These are phyloP conservation scores for Acrossocheilus fasciatus DNA, from an alignment of 2,797 vertebrate genomes.

Conservation along the genomic window DNA sequence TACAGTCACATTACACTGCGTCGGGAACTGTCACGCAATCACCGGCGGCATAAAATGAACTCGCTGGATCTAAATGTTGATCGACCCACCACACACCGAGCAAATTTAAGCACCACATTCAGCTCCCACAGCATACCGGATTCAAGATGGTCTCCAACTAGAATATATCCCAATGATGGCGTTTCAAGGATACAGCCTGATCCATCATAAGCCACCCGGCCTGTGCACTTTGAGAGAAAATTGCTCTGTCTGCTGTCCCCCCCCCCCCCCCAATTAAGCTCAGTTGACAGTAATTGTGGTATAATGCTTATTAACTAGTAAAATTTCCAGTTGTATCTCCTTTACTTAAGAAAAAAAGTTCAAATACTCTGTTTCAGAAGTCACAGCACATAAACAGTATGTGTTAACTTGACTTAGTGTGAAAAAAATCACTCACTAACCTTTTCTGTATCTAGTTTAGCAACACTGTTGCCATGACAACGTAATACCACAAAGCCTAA, in stretches of 20 bases:
- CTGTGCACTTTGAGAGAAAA: slow-evolving; percentile 20
- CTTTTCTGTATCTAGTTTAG: neutral
- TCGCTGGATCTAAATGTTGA: slow-evolving; percentile 43
- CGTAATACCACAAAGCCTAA: neutral
- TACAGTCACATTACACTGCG: slow-evolving; percentile 62
- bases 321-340: neutral
- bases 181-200: slow-evolving; percentile 33
- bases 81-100: slow-evolving; percentile 38
- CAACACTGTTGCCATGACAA: neutral
- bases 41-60: slow-evolving; percentile 53
- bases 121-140: slow-evolving; percentile 28
- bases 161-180: slow-evolving; percentile 32
- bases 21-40: slow-evolving; percentile 45
- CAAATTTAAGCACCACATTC: slow-evolving; percentile 27
- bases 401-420: neutral
- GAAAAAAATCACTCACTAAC: neutral
- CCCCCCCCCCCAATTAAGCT: neutral
- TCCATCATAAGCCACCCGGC: slow-evolving; percentile 43
- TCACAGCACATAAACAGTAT: neutral
- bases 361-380: neutral
- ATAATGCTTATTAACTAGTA: neutral
- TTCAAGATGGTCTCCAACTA: slow-evolving; percentile 29
- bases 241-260: neutral
- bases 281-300: neutral
- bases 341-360: neutral